Conservation (phyloP, 1,140 invertebrate genomes). For the Protaetia brevitarsis region DNA sequence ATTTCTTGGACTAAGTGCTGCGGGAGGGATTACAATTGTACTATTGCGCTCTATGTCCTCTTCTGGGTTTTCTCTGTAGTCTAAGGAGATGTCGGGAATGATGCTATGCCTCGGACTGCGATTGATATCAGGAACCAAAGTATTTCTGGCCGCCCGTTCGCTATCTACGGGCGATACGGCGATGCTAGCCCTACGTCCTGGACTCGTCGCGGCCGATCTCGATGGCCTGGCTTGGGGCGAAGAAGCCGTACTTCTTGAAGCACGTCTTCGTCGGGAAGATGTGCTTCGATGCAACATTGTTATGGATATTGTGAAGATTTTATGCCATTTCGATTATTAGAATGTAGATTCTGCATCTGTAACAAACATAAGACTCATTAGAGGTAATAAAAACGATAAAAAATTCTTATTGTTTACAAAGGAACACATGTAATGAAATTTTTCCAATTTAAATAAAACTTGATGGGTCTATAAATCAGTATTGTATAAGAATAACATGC, state of each 20-base stretch:
- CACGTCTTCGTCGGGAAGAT: conserved; percentile 62
- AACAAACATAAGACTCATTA: too few species aligned
- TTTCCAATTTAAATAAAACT: too few species aligned
- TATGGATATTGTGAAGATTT: background rate
- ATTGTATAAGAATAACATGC: too few species aligned
- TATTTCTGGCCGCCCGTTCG: conserved; percentile 44
- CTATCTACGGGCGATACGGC: conserved; percentile 51
- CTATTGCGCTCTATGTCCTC: conserved; percentile 50
- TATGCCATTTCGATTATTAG: background rate
- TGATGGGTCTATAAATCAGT: too few species aligned
- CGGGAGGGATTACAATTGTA: conserved; percentile 54
- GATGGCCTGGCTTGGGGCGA: conserved; percentile 56
- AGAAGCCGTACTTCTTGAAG: conserved; percentile 62
- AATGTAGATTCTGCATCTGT: background rate
- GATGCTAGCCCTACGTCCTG: conserved; percentile 50
- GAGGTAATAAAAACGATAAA: too few species aligned
- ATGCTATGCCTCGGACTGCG: conserved; percentile 62
- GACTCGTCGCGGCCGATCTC: conserved; percentile 49
- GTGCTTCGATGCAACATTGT: conserved; percentile 63
- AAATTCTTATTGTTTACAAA: too few species aligned
- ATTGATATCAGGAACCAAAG: conserved; percentile 56
- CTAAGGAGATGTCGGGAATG: conserved; percentile 56
- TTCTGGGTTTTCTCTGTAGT: conserved; percentile 38
- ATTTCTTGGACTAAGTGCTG: conserved; percentile 58
- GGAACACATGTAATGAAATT: too few species aligned